Evolutionary conservation across 2,888 invertebrate genomes (phyloP), one percentile per base, ranked within the genome.

Genomic region (Syrphus vitripennis): DNA sequence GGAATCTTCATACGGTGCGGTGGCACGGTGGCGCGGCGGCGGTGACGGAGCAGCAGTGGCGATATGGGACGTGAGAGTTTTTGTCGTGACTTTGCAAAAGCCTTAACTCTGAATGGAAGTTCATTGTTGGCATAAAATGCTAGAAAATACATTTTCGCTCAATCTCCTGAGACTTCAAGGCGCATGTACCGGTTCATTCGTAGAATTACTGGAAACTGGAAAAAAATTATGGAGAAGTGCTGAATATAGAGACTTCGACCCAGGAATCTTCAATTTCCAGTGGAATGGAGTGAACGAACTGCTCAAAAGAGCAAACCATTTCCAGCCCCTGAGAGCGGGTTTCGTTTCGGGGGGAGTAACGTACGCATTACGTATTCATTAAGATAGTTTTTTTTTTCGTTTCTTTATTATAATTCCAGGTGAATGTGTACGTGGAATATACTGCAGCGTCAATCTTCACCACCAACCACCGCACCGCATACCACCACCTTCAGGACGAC

Each of bases 301-400:
- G 42, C 37, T 45, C 45, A 65, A 77, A 70, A 77, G 86, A 86
- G 86, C 40, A 45, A 53, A 78, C 10, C 19, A 12, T 48, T 65
- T 65, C 37, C 63, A 42, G 42, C 24, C 40, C 48, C 57, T 10
- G 1, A 19, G 3, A 9, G n/a, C n/a, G 7, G 37, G n/a, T 37
- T 31, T 9, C 42, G 10, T 50, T 45, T 65, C 48, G 57, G 65
- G 63, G 69, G 70, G 63, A 45, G 14, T 55, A 72, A 53, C 82
- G 77, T 78, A 86, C 86, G 86, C 86, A 86, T 86, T 81, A 86
- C 74, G 77, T 86, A 86, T 86, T 86, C 86, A 86, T 86, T 86
- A 74, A 82, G 72, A 61, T 14, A 45, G 45, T 48, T 12, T 67
- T 31, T 45, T 45, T 42, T 24, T 42, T 50, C 31, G 26, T 61